These are phyloP conservation scores for Syritta pipiens DNA, from an alignment of 2,888 invertebrate species.

Conservation along the genomic window DNA sequence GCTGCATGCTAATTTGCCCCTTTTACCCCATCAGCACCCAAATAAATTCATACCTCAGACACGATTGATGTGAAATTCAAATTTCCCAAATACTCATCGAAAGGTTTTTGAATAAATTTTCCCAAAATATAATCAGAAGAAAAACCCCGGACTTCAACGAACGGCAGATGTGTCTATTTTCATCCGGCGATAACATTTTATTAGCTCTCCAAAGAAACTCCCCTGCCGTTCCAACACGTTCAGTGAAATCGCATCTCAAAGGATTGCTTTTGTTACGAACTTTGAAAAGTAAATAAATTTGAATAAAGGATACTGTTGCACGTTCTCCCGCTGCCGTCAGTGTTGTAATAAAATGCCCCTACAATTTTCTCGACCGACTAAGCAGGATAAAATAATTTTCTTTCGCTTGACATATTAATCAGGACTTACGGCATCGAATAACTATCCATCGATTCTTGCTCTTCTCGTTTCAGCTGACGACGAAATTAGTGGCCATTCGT, in stretches of 20 bases:
- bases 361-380: too few species aligned
- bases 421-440: slow-evolving; percentile 3
- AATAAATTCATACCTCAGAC: too few species aligned
- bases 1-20: too few species aligned
- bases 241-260: slow-evolving; percentile 14
- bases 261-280: background rate
- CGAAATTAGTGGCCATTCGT: slow-evolving; percentile 82
- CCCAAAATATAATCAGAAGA: background rate
- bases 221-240: background rate
- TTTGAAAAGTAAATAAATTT: slow-evolving; percentile 5
- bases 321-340: background rate
- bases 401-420: slow-evolving; percentile 25
- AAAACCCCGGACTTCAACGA: too few species aligned
- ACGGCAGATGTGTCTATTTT: background rate
- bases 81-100: too few species aligned
- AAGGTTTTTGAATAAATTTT: too few species aligned
- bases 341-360: too few species aligned
- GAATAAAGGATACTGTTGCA: background rate
- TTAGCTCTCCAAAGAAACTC: background rate
- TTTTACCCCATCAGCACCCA: too few species aligned
- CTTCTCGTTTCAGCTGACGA: slow-evolving; percentile 81
- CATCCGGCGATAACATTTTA: background rate
- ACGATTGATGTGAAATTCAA: too few species aligned
- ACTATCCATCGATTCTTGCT: background rate
- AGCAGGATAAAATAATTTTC: background rate